Evolutionary conservation across 1,140 invertebrate species (phyloP), one percentile per base, ranked within the genome.

Genomic region (Calycopis cecrops): DNA sequence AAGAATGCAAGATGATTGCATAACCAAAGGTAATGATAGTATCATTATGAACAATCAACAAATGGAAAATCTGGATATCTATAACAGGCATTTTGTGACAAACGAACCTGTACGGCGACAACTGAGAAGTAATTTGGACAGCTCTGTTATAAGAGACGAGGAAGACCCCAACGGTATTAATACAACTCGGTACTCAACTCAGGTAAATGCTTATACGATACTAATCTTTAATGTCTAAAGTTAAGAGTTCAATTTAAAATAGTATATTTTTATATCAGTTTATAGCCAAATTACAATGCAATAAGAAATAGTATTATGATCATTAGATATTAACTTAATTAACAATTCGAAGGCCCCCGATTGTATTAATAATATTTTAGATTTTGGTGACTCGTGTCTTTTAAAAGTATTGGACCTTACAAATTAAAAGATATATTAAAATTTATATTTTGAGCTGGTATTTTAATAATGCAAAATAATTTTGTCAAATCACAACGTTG

Each of bases 241-340:
- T 3, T 28, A 28, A 28, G 21, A 6, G 21, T 28, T 28, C 2
- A 28, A 28, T 28, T 2, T 28, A 28, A 28, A 28, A 28, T 28
- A 28, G 6, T 28, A n/a, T 28, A 28, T 28, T 28, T 28, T 28
- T 28, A 28, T 2, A 28, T 3, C 21, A 28, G 21, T 28, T 28
- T 28, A 28, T 28, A 28, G 9, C 7, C 11, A 51, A 16, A 79
- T 76, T 74, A 63, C 82, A 82, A 56, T 64, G 59, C 48, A 83
- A 86, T 80, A 77, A 73, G 83, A 81, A 76, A 55, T 59, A n/a
- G n/a, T n/a, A 53, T 86, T 81, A 86, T 75, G 74, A 74, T 28
- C 21, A 3, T 3, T 3, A 28, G 6, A 6, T 28, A 28, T 28
- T 28, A 28, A 28, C 21, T 3, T 28, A 6, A 28, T 28, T 3